These are phyloP conservation scores for Crossocerus cetratus DNA, from an alignment of 2,888 invertebrate genomes.

Conservation along the genomic window DNA sequence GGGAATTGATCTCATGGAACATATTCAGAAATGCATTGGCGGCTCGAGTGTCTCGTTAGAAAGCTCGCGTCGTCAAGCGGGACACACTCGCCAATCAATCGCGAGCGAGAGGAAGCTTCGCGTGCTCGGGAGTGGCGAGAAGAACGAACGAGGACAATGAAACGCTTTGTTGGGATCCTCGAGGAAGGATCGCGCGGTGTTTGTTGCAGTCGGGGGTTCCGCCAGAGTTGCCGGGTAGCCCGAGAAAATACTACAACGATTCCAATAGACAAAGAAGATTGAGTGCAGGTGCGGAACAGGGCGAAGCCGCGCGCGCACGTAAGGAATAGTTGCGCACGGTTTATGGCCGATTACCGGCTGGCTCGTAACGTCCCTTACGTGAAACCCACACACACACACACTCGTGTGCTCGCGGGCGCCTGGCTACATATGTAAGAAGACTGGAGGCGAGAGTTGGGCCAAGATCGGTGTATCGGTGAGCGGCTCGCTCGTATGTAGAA, in stretches of 20 bases:
- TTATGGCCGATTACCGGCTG: conserved; percentile 60
- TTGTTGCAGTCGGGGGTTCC: conserved; percentile 17
- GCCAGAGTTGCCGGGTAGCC: conserved; percentile 28
- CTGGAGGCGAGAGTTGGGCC: background rate
- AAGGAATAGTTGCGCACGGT: conserved; percentile 55
- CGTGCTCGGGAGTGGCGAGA: conserved; percentile 18
- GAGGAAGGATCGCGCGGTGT: conserved; percentile 21
- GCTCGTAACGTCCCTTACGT: conserved; percentile 53
- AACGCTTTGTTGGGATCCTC: conserved; percentile 44
- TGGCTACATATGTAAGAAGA: conserved; percentile 23
- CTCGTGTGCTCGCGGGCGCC: conserved; percentile 7
- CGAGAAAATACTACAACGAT: conserved; percentile 54
- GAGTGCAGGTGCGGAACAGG: conserved; percentile 68
- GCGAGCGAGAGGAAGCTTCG: background rate
- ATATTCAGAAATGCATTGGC: no score
- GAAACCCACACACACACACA: conserved; percentile 45
- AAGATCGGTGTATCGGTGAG: background rate
- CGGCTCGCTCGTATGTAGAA: background rate
- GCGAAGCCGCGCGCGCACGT: conserved; percentile 37
- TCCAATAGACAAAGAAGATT: conserved; percentile 73
- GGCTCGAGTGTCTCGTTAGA: no score
- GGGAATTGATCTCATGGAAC: no score
- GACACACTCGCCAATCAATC: conserved; percentile 19
- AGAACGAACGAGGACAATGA: conserved; percentile 37
- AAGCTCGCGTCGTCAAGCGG: no score